A percentile compares a stretch with the other conserved stretches of the same genome.
Evolutionary conservation across 2,113 vertebrate species (phyloP).

Genomic region (Madoqua kirkii): DNA sequence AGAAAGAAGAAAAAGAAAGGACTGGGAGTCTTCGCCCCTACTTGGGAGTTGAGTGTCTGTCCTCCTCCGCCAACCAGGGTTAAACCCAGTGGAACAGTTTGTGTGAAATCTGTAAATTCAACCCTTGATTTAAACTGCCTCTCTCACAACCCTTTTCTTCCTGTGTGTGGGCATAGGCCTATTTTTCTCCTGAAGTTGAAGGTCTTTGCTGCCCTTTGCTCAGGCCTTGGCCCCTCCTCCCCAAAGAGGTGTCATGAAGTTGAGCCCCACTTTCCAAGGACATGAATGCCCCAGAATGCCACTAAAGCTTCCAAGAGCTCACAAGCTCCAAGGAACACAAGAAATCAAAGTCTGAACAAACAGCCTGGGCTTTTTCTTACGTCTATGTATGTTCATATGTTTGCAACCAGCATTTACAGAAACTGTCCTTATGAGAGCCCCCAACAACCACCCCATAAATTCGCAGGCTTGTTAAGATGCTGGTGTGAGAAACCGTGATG

Average conservation of each 20-base stretch:
- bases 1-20: not conserved
- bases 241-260: constrained; percentile 10
- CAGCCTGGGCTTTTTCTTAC: not conserved
- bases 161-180: not conserved
- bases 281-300: not conserved
- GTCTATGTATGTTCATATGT: constrained; percentile 15
- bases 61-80: not conserved
- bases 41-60: not conserved
- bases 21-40: not conserved
- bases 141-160: not conserved
- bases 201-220: not conserved
- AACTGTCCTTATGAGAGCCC: not conserved
- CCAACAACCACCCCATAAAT: constrained; percentile 42
- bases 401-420: constrained; percentile 14
- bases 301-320: not conserved
- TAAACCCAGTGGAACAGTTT: not conserved
- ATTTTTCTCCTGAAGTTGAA: not conserved
- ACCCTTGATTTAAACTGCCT: not conserved
- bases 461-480: constrained; percentile 63
- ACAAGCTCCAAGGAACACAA: constrained; percentile 5
- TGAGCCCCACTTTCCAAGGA: not conserved
- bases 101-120: not conserved
- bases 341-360: constrained; percentile 57
- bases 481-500: constrained; percentile 71
- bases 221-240: not conserved